Evolutionary conservation across 2,888 invertebrate species (phyloP).

Genomic region (Pachycephus smyrnensis): DNA sequence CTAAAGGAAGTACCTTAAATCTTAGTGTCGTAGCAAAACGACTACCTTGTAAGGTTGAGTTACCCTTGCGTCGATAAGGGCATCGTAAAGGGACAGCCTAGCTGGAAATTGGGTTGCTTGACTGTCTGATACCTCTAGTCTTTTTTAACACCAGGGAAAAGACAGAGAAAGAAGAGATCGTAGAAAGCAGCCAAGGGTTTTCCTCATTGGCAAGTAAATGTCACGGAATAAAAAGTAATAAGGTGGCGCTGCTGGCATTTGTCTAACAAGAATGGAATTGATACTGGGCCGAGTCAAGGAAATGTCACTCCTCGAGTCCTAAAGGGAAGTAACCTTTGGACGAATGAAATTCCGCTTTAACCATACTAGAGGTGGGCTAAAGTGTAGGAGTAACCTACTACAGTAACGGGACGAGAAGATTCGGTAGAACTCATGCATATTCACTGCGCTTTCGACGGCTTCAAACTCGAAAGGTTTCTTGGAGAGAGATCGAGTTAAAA

Average conservation of each 20-base stretch:
- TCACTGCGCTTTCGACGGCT: neutral
- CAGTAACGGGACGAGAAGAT: neutral
- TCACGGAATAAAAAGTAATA: conserved; percentile 42
- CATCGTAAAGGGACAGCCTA: neutral
- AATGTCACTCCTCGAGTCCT: neutral
- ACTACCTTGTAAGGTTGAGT: neutral
- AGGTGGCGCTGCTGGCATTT: conserved; percentile 33
- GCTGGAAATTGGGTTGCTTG: conserved; percentile 1
- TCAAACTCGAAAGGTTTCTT: neutral
- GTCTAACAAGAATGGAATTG: conserved; percentile 25
- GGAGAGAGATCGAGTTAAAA: neutral
- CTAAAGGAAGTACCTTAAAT: neutral
- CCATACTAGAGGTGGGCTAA: neutral
- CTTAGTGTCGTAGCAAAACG: neutral
- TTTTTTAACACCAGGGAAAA: no score
- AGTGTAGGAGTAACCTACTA: neutral
- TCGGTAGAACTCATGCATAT: neutral
- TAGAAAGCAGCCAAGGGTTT: neutral
- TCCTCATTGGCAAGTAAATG: conserved; percentile 17
- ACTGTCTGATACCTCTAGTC: neutral
- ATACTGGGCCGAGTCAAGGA: neutral
- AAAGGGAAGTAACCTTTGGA: neutral
- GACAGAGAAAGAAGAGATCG: neutral
- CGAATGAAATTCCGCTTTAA: neutral
- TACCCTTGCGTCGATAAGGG: neutral